Conservation (phyloP, 2,797 vertebrate species). For the Anguilla megastoma region DNA sequence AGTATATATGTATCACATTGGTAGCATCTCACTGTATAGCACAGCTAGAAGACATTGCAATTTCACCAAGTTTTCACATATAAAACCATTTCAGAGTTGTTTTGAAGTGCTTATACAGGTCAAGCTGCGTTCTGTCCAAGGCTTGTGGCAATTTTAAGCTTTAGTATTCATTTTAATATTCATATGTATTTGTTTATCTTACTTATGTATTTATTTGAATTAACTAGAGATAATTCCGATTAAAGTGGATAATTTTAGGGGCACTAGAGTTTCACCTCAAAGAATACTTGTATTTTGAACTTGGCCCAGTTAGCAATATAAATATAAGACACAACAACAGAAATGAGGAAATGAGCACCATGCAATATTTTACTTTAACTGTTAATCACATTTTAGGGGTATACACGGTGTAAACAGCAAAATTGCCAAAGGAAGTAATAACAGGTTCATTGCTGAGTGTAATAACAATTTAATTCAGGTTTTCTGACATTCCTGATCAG, state of each 20-base stretch:
- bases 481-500: background rate
- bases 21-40: background rate
- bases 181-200: no score
- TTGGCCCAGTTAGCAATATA: background rate
- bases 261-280: background rate
- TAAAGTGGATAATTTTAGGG: background rate
- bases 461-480: slow-evolving; percentile 4
- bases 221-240: background rate
- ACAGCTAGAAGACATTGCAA: background rate
- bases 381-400: no score
- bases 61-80: slow-evolving; percentile 36
- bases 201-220: no score
- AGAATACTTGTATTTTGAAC: background rate
- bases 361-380: background rate
- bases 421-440: background rate
- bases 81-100: slow-evolving; percentile 41
- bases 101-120: background rate
- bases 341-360: background rate
- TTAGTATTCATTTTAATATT: no score
- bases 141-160: no score
- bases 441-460: background rate
- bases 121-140: background rate
- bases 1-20: background rate
- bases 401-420: background rate
- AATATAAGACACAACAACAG: background rate